Evolutionary conservation across 1,140 invertebrate species (phyloP), one percentile per base, ranked within the genome.

Genomic region (Eulimnadia texana): DNA sequence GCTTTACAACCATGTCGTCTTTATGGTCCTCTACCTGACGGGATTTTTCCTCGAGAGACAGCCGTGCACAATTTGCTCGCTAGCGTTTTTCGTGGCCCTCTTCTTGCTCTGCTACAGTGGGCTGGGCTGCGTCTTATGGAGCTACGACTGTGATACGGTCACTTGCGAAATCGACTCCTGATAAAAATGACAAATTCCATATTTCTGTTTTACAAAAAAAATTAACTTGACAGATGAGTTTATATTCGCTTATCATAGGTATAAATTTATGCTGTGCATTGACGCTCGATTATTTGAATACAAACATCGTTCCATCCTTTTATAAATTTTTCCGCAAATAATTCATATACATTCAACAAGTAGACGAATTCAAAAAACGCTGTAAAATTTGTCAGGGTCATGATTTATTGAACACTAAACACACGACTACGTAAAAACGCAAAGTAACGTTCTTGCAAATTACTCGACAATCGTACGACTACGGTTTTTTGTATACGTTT

Each of bases 61-160:
- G 73, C 94, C 94, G 3, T 98, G 95, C 73, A 93, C 92, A 20
- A 93, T 98, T 66, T 98, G 95, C 77, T 92, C 84, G 70, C 72
- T 96, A 52, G 86, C 97, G 53, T 98, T 98, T 72, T 73, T 97
- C 29, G 84, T 86, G 3, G 88, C 93, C 11, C 86, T 96, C 42
- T 90, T 90, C 68, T 79, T 97, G 2, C 86, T 97, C 64, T 98
- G 93, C 74, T 97, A 96, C 75, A 94, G 89, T 74, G 93, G 93
- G 52, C 82, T 91, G 52, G 93, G 93, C 6, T 98, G 93, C 73
- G 76, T 96, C 50, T 86, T 97, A 68, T 96, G 91, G 88, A 83
- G 81, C 63, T 82, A 76, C 61, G 84, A 84, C 72, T 91, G 88
- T 71, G 81, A 83, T 66, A 82, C 86, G 58, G 78, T 81, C 54